Conservation (phyloP, 2,797 vertebrate genomes). For the Odontamblyopus rebecca region DNA sequence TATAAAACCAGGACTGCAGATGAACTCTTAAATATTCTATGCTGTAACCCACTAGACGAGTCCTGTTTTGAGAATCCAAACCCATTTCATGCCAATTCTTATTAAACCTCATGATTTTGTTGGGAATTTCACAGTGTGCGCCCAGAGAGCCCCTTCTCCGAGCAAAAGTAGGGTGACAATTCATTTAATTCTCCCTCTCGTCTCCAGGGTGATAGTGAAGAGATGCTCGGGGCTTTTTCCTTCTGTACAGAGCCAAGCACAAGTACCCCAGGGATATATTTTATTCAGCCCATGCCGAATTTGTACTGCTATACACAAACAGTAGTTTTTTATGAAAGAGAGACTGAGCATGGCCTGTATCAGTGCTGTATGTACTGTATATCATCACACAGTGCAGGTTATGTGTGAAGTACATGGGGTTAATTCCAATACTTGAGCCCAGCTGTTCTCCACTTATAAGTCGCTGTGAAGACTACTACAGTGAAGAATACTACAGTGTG, state of each 20-base stretch:
- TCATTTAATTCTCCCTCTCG: conserved; percentile 63
- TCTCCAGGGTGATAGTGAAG: conserved; percentile 63
- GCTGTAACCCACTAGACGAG: conserved; percentile 8
- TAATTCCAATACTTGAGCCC: conserved; percentile 42
- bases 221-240: conserved; percentile 68
- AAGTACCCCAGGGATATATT: conserved; percentile 71
- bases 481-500: conserved; percentile 26
- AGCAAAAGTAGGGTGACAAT: conserved; percentile 55
- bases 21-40: neutral
- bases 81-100: conserved; percentile 7
- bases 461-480: conserved; percentile 33
- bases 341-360: conserved; percentile 62
- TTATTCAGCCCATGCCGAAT: conserved; percentile 72
- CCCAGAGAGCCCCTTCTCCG: conserved; percentile 31
- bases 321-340: conserved; percentile 53
- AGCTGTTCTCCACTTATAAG: conserved; percentile 46
- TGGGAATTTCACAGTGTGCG: conserved; percentile 19
- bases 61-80: neutral
- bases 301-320: conserved; percentile 53
- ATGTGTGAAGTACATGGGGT: conserved; percentile 33
- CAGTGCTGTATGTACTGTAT: conserved; percentile 20
- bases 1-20: neutral
- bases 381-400: conserved; percentile 41
- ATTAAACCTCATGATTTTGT: conserved; percentile 26
- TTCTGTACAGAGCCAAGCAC: conserved; percentile 60